Evolutionary conservation across 2,888 invertebrate species (phyloP), one percentile per base, ranked within the genome.

Genomic region (Drosophila mettleri): DNA sequence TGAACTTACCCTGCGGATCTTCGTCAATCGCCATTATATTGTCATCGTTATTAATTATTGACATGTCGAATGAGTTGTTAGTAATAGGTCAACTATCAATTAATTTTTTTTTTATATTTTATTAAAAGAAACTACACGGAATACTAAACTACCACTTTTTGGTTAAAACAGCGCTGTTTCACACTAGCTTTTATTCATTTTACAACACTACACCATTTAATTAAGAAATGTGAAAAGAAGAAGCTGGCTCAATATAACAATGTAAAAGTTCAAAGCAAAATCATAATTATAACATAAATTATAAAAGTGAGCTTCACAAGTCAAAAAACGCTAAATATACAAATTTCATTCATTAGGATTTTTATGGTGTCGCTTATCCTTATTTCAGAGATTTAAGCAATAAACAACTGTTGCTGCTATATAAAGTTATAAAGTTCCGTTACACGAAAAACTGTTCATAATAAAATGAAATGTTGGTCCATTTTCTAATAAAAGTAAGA

Each of bases 11-110:
- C 93, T 97, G 97, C 9, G 97, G 97, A 93, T 98, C 98, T 89
- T 97, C 98, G 90, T 98, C 98, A 53, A 98, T 98, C 78, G 98
- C 92, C 16, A 98, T 97, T 92, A 98, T 98, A 91, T 95, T 96
- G 87, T 97, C 97, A 86, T 97, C 97, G 53, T 89, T 89, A 74
- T 94, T 94, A 69, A 94, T 93, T 78, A 94, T 69, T 12, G 92
- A 92, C 92, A 92, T 92, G 48, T 14, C 57, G 33, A 24, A 9
- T 29, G 20, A 24, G 46, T 3, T 24, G 18, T 7, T 18, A 43
- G 8, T 1, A n/a, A 9, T 9, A 10, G 1, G 14, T 24, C 2
- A 33, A 14, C 22, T 27, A 6, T 6, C 18, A 67, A 53, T 52
- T 36, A 34, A 52, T 45, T 22, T 18, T 34, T 14, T 48, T 55